Base-by-base conservation (phyloP, 2,113 vertebrate species). In the Proteles cristata region DNA sequence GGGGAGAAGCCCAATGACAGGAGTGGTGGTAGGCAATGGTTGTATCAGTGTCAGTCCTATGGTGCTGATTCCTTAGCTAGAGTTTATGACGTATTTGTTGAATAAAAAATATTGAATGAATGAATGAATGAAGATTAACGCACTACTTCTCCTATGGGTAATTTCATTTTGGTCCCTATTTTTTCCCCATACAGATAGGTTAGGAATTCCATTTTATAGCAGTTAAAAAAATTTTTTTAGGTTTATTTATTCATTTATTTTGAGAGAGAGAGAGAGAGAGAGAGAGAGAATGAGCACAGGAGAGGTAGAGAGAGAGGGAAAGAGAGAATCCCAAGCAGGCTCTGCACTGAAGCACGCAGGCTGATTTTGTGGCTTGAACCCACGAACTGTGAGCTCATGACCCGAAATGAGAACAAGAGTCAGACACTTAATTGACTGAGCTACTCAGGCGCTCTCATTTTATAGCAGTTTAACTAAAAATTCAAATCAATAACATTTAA, bases 391-490 rank as follows among this genome's bases (percentile, higher is more conserved):
- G 58, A 61, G 58, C 23, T 61, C 58, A 61, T 21, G 58, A 61
- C 58, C 21, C 2, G 2, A 61, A 21, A 21, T 21, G 7, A 61
- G 23, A 61, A 21, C 21, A 61, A 23, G 58, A 61, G 58, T 10
- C 8, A 5, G 58, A 61, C 7, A 17, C 58, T 61, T 61, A 23
- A 25, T 7, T 1, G 58, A 61, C 21, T 61, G 58, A 61, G 58
- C 58, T 21, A 61, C 58, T 21, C 21, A 61, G 21, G 58, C 0
- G 58, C 58, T 17, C 58, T 61, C 19, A 50, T 87, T 89, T 83
- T 87, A 77, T 69, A 87, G n/a, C 5, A 80, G 31, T 58, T 69
- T 83, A 91, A 85, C 69, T 89, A 93, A 92, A 93, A 79, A 50
- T 91, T 94, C 73, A 88, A 86, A 82, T 88, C 17, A 76, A 63